A percentile compares a stretch with the other conserved stretches of the same genome.
Evolutionary conservation across 2,888 invertebrate species (phyloP).

Genomic region (Mesorhabditis spiculigera): DNA sequence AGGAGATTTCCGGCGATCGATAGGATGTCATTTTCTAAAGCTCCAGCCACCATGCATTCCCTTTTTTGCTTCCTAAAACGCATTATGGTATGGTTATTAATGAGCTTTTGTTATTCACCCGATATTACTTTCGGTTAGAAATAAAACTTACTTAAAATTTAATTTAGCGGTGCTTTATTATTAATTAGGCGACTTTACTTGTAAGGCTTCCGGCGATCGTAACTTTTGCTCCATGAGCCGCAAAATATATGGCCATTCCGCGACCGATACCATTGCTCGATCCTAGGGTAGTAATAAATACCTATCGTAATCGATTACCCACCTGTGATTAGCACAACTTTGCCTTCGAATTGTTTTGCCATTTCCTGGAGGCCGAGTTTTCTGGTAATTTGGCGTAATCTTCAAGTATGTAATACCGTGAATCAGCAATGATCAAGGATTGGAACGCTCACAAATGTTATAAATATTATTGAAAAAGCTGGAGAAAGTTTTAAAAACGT

Average conservation of each 20-base stretch:
- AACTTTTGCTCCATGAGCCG: background rate
- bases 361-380: background rate
- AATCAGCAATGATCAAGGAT: too few relatives aligned
- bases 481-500: too few relatives aligned
- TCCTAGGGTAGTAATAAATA: background rate
- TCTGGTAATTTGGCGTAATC: too few relatives aligned
- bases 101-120: background rate
- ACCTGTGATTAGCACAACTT: slow-evolving; percentile 1
- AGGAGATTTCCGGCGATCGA: background rate
- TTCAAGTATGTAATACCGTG: too few relatives aligned
- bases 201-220: background rate
- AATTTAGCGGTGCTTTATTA: too few relatives aligned
- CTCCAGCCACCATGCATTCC: slow-evolving; percentile 3
- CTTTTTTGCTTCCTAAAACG: slow-evolving; percentile 1
- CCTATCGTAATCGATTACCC: background rate
- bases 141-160: too few relatives aligned
- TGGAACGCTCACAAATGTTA: too few relatives aligned
- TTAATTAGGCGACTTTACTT: background rate
- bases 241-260: background rate
- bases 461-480: too few relatives aligned
- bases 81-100: background rate
- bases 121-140: background rate
- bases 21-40: background rate
- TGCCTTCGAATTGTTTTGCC: background rate
- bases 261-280: slow-evolving; percentile 6